Conservation (phyloP, 2,797 vertebrate genomes). For the Lindbergichthys nudifrons region DNA sequence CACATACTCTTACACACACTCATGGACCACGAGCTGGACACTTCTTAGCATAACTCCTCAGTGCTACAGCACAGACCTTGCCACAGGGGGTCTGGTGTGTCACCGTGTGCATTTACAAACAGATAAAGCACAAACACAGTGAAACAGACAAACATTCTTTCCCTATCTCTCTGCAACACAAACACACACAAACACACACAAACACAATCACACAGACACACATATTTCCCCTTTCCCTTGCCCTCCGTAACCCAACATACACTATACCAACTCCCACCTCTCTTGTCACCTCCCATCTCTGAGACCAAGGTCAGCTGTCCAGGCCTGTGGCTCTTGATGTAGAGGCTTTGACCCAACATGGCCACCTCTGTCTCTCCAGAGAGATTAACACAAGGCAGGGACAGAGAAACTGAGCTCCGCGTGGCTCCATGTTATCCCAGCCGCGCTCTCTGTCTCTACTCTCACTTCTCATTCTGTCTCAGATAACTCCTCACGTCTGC, state of each 20-base stretch:
- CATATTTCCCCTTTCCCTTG: slow-evolving; percentile 77
- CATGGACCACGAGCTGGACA: slow-evolving; percentile 58
- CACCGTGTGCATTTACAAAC: slow-evolving; percentile 75
- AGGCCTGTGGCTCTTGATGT: slow-evolving; percentile 78
- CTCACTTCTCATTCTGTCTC: slow-evolving; percentile 79
- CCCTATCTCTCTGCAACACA: slow-evolving; percentile 65
- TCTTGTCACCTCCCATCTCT: slow-evolving; percentile 83
- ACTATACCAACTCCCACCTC: slow-evolving; percentile 80
- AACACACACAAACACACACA: slow-evolving; percentile 42
- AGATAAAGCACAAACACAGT: slow-evolving; percentile 67
- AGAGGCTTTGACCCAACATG: slow-evolving; percentile 85
- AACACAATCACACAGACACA: slow-evolving; percentile 43
- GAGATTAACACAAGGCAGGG: slow-evolving; percentile 84
- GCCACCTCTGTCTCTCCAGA: slow-evolving; percentile 83
- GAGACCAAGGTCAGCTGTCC: slow-evolving; percentile 84
- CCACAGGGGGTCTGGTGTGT: slow-evolving; percentile 77
- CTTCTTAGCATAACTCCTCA: slow-evolving; percentile 77
- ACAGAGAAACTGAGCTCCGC: slow-evolving; percentile 74
- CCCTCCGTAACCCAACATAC: slow-evolving; percentile 80
- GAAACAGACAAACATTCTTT: slow-evolving; percentile 69
- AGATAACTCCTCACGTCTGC: slow-evolving; percentile 79
- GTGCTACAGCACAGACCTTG: slow-evolving; percentile 66
- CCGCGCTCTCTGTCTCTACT: slow-evolving; percentile 68
- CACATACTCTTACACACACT: slow-evolving; percentile 45
- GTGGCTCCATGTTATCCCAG: slow-evolving; percentile 78